Base-by-base conservation (phyloP, 2,888 invertebrate species). In the Stenoptilia bipunctidactyla region DNA sequence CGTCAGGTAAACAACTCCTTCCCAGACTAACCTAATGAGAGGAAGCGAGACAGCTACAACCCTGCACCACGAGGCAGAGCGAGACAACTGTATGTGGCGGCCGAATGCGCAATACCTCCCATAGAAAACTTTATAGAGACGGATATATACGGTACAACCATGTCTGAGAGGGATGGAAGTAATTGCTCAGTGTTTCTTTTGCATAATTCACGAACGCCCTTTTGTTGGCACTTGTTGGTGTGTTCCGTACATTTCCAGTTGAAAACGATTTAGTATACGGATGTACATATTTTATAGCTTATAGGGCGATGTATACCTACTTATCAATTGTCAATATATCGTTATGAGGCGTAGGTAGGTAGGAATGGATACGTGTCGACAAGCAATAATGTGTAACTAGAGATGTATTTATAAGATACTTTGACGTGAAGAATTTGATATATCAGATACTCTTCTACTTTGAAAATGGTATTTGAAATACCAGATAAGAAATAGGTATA, bases 171-270 rank as follows among this genome's bases (percentile, higher is more conserved):
- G 59, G 72, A 66, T 15, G 38, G 56, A 38, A 61, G 55, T 61
- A 62, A 46, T 58, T 61, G 56, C 75, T 75, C 79, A 70, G 79
- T 76, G 63, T 69, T 61, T 68, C 73, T 60, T 60, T 50, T 80
- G 77, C 76, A 80, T 82, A 72, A 79, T 82, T 79, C 66, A 82
- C 68, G 66, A 66, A 70, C 76, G 74, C 76, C 77, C 77, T 80
- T 80, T 79, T 51, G 71, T 55, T 53, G 52, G 48, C 46, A 48
- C 49, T 52, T 44, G 25, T 25, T 9, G 30, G 30, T n/a, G 30
- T 30, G 12, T 9, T 30, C 12, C n/a, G 30, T 30, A 30, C 30
- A 30, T 30, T 30, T 30, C n/a, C 30, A 30, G 30, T 12, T 10
- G 20, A 20, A 20, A 20, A 20, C 20, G 20, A 20, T 20, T 20